A percentile compares a stretch with the other conserved stretches of the same genome.
Conservation (phyloP, 2,113 vertebrate species). For the Ceratotherium simum region DNA sequence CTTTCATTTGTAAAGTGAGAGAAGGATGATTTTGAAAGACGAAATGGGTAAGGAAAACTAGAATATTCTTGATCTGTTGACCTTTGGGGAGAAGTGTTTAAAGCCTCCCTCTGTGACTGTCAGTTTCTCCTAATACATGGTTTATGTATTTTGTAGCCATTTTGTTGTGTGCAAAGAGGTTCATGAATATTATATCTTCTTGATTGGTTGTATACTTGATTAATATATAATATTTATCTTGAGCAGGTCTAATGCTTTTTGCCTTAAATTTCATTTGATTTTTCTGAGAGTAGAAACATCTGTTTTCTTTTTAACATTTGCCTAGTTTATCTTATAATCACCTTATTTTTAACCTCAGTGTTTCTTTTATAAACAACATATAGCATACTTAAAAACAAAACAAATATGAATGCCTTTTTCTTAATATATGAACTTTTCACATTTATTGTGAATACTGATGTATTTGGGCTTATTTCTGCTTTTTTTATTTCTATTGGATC, state of each 20-base stretch:
- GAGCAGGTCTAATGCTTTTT: not conserved
- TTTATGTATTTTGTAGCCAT: not conserved
- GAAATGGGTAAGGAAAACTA: not conserved
- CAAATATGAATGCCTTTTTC: not conserved
- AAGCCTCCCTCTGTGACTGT: not conserved
- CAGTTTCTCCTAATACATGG: not conserved
- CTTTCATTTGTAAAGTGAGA: not conserved
- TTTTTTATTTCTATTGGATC: not conserved
- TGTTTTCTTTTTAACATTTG: constrained; percentile 9
- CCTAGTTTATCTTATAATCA: not conserved
- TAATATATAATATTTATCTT: not conserved
- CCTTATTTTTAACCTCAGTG: not conserved
- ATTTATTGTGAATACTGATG: not conserved
- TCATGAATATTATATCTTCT: not conserved
- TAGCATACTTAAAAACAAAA: not conserved
- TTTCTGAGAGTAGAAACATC: not conserved
- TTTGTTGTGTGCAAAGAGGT: not conserved
- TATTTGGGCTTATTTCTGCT: not conserved
- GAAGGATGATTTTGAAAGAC: not conserved
- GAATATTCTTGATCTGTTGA: constrained; percentile 36
- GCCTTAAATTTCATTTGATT: constrained; percentile 22
- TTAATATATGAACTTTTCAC: not conserved
- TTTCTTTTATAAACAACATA: not conserved
- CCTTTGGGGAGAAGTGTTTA: constrained; percentile 11
- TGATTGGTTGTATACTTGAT: not conserved